Evolutionary conservation across 2,797 vertebrate species (phyloP), one percentile per base, ranked within the genome.

Genomic region (Cryptoblepharus egeriae): DNA sequence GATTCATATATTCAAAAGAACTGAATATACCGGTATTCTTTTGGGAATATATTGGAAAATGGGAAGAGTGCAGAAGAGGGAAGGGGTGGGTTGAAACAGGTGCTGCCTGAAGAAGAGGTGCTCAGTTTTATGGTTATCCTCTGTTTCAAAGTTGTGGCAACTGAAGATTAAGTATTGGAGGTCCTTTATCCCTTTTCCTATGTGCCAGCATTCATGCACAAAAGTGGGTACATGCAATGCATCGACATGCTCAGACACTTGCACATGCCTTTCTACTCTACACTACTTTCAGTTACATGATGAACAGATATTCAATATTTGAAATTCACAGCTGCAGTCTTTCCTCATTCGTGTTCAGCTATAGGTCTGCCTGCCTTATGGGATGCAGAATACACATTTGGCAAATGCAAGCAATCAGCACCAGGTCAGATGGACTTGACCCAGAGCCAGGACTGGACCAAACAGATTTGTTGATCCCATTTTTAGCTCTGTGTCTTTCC

Each of bases 391-490:
- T 67, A 28, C 24, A 55, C 78, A 71, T 5, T 61, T 16, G 12
- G 55, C 60, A 71, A 71, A 32, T 61, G 65, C 35, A 20, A 32
- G 55, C 42, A 28, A 45, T 42, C 3, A 20, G 32, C n/a, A 55
- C 55, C 45, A 68, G 77, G 78, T 79, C 78, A 79, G 55, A n/a
- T 26, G n/a, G 37, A 42, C 39, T 61, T 79, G 68, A 79, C 78
- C 78, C n/a, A 49, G 78, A 60, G 30, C 12, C 32, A 20, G 32
- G 28, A 71, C 35, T 60, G 13, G 20, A 71, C 49, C 68, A 79
- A 71, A 70, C 18, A 42, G 68, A 71, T 49, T 10, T 32, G n/a
- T 26, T 32, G 39, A 61, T 24, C 65, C 35, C 52, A 30, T n/a
- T 16, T 69, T 69, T 39, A 57, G 32, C 65, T 39, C 24, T n/a